Conservation (phyloP, 2,113 vertebrate genomes). For the Camelus dromedarius region DNA sequence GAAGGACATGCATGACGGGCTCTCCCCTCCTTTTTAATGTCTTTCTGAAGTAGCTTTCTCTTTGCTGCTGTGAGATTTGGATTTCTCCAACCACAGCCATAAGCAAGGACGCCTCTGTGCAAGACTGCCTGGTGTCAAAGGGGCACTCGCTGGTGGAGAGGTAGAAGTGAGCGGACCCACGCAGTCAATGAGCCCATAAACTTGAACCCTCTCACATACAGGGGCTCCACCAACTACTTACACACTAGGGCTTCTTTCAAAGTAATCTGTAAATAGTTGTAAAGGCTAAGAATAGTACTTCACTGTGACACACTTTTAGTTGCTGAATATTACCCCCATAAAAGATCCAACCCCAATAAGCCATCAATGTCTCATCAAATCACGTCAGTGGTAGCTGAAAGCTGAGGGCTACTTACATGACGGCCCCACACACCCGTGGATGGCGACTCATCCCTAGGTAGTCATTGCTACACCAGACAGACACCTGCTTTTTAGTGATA, state of each 20-base stretch:
- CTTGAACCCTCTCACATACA: background rate
- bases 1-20: background rate
- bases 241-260: background rate
- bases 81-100: background rate
- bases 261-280: background rate
- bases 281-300: background rate
- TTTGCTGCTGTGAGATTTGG: background rate
- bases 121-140: background rate
- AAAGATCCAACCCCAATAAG: background rate
- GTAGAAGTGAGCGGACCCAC: background rate
- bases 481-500: slow-evolving; percentile 92
- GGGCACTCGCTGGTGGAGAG: background rate
- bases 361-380: background rate
- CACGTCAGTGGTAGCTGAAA: background rate
- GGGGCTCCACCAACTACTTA: background rate
- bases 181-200: too few relatives aligned
- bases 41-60: background rate
- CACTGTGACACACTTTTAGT: background rate
- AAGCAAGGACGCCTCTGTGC: background rate
- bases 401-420: slow-evolving; percentile 91
- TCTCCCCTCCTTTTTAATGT: background rate
- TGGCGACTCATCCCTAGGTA: slow-evolving; percentile 99
- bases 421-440: slow-evolving; percentile 92
- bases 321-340: background rate
- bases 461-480: slow-evolving; percentile 99